Percentiles rank a stretch among this genome's conserved stretches.
These are phyloP conservation scores for Alsophila aescularia DNA, from an alignment of 2,888 invertebrate genomes.

Conservation along the genomic window DNA sequence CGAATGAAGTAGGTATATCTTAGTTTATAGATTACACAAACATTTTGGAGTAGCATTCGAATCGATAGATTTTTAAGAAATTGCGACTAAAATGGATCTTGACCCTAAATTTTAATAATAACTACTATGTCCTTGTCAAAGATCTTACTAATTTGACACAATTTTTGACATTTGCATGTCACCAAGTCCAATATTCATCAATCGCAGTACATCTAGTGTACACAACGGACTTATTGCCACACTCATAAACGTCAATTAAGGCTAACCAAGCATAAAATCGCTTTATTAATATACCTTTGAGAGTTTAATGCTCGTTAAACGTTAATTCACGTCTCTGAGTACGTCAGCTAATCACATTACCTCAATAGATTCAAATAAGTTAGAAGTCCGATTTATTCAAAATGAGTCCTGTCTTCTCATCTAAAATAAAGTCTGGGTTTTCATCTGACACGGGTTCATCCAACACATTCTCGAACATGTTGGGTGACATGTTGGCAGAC, in stretches of 20 bases:
- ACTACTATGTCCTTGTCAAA: conserved; percentile 2
- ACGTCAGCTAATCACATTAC: background rate
- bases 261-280: no score
- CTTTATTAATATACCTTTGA: no score
- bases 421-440: conserved; percentile 12
- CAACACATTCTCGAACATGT: background rate
- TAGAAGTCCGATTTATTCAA: conserved; percentile 2
- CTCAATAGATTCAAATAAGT: background rate
- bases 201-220: no score
- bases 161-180: conserved; percentile 4
- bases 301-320: no score
- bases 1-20: no score
- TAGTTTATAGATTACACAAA: background rate
- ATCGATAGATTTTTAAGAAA: background rate
- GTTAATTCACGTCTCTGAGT: no score
- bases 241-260: no score
- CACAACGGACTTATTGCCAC: no score
- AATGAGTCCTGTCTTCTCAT: conserved; percentile 18
- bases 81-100: background rate
- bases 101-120: background rate
- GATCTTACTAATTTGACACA: conserved; percentile 27
- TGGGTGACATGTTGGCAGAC: background rate
- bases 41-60: background rate
- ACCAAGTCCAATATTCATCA: background rate
- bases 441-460: background rate